These are phyloP conservation scores for Uropsilus gracilis DNA, from an alignment of 2,113 vertebrate genomes.

Conservation along the genomic window DNA sequence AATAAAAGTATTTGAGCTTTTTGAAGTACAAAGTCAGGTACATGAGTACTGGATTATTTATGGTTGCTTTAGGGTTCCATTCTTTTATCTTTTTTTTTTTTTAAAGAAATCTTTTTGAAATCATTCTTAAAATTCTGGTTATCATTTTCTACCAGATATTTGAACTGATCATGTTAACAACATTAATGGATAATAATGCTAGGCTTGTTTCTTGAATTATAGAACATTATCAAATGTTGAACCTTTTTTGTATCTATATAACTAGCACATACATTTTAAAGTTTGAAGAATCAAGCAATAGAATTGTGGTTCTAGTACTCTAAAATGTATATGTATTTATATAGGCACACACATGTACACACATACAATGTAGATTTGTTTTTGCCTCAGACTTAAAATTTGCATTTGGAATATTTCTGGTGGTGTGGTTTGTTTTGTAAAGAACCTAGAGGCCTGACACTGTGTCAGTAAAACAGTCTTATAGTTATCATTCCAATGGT, in stretches of 20 bases:
- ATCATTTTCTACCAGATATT: neutral
- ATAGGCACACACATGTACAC: neutral
- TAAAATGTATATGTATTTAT: neutral
- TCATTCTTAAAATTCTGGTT: slow-evolving; percentile 5
- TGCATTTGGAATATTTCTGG: slow-evolving; percentile 82
- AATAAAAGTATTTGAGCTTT: slow-evolving; percentile 24
- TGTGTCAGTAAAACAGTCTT: slow-evolving; percentile 86
- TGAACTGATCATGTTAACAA: neutral
- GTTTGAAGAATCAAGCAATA: slow-evolving; percentile 44
- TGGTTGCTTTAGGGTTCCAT: neutral
- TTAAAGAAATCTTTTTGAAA: no score
- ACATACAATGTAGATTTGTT: slow-evolving; percentile 66
- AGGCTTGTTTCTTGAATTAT: slow-evolving; percentile 74
- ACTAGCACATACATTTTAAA: slow-evolving; percentile 74
- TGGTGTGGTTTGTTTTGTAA: slow-evolving; percentile 80
- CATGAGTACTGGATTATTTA: neutral
- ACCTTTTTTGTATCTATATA: slow-evolving; percentile 48
- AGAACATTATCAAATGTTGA: slow-evolving; percentile 44
- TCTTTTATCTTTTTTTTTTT: no score
- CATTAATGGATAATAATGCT: slow-evolving; percentile 11
- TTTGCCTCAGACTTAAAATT: slow-evolving; percentile 79
- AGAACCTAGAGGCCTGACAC: slow-evolving; percentile 78
- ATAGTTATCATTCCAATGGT: slow-evolving; percentile 86
- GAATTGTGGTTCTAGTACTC: slow-evolving; percentile 70
- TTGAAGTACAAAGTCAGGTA: neutral